Base-by-base conservation (phyloP, 2,797 vertebrate genomes). In the Lophius americanus region DNA sequence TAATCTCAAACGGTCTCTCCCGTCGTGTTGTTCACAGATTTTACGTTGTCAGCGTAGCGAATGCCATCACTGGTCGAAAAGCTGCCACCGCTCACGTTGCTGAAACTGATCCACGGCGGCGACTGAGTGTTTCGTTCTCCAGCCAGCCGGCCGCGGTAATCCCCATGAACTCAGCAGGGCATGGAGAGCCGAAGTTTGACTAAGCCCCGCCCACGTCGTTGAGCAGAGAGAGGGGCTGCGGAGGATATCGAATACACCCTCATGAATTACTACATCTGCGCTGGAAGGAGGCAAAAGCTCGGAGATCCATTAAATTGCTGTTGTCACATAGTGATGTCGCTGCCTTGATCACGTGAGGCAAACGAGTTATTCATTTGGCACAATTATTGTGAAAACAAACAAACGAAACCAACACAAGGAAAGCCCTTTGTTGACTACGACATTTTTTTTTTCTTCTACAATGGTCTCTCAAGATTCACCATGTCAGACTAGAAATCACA, bases 151-250 rank as follows among this genome's bases (percentile, higher is more conserved):
- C 75, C 74, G 73, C 60, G 51, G 66, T 79, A 39, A 74, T 79
- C 78, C 64, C 10, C 47, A 69, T 14, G 12, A 48, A 42, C 57
- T 2, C 42, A 0, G 48, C n/a, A 49, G 74, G 72, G 67, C 56
- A 6, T 37, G 6, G 51, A 39, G 54, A 48, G 43, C 14, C 69
- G 23, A 23, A 46, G 77, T 82, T 84, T 8, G 63, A 42, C 1
- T 51, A 82, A 1, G 85, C 84, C 76, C 90, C 90, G 85, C 92
- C 91, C 88, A 79, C 59, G 68, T 32, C 38, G 44, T 2, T 44
- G 13, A 10, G 23, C 50, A 10, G 5, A 64, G 82, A 82, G 85
- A 76, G 82, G 87, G 61, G 81, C 73, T 47, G 81, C 36, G 50
- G 47, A 1, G 0, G 44, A 82, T 51, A 79, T 84, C 80, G 23